phyloP scores from a whole-genome alignment of 37 sponge, comb jelly and placozoan species.

The Cliona cf. orientalis region DNA sequence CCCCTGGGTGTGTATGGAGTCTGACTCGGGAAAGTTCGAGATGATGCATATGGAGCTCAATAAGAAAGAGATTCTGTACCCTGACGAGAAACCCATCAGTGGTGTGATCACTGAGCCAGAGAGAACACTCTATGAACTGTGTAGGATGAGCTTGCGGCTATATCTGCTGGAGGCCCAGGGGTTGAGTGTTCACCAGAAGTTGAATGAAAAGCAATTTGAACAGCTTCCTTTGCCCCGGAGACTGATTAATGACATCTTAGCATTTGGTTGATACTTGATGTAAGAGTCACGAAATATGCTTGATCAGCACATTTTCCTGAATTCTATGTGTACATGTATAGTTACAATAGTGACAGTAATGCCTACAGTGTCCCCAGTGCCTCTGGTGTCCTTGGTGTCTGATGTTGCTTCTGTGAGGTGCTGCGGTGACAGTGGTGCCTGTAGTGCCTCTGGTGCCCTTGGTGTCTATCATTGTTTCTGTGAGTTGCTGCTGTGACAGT shows the following conservation, averaged over 20 bases:
- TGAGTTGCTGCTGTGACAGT: too few relatives aligned
- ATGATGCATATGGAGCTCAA: slow-evolving; percentile 17
- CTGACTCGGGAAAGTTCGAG: background rate
- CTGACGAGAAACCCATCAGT: background rate
- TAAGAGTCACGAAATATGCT: too few relatives aligned
- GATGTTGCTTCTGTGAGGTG: too few relatives aligned
- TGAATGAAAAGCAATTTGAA: background rate
- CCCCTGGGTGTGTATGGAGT: slow-evolving; percentile 10
- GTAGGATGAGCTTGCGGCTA: background rate
- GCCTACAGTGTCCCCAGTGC: too few relatives aligned
- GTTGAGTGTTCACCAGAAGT: background rate
- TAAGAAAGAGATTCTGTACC: background rate
- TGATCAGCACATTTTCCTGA: too few relatives aligned
- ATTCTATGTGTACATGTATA: too few relatives aligned
- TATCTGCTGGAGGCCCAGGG: background rate
- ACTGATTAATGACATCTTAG: background rate
- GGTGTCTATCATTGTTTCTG: too few relatives aligned
- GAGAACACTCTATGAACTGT: background rate
- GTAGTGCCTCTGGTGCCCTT: too few relatives aligned
- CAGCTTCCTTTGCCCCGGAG: background rate
- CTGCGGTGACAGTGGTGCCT: too few relatives aligned
- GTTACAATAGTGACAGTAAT: too few relatives aligned
- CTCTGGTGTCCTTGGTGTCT: too few relatives aligned
- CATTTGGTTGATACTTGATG: too few relatives aligned
- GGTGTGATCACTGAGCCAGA: slow-evolving; percentile 3